These are phyloP conservation scores for Thripadectes ignobilis DNA, from an alignment of 2,797 vertebrate species.

Conservation along the genomic window DNA sequence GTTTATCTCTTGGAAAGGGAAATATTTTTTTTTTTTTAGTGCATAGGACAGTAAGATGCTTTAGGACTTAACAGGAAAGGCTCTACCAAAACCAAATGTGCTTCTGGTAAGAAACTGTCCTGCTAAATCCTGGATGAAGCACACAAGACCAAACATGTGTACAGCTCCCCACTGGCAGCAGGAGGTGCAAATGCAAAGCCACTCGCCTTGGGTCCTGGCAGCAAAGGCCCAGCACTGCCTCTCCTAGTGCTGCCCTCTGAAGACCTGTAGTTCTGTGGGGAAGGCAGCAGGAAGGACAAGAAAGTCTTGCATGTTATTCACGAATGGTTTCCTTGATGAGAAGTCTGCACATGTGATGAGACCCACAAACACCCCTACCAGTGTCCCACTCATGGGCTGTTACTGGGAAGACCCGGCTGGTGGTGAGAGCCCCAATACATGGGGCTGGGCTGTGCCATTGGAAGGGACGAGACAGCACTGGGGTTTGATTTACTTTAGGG, in stretches of 20 bases:
- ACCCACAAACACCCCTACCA: background rate
- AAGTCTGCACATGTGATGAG: background rate
- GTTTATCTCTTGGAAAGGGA: background rate
- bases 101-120: background rate
- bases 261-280: background rate
- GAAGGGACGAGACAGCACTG: background rate
- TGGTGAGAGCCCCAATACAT: fast-evolving
- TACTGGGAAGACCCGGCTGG: background rate
- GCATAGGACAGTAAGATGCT: background rate
- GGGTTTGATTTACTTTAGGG: background rate
- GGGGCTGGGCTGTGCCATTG: background rate
- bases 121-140: background rate
- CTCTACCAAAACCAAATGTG: background rate
- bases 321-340: background rate
- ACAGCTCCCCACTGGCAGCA: background rate
- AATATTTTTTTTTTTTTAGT: background rate
- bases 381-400: background rate
- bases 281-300: background rate
- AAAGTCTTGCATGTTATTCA: background rate
- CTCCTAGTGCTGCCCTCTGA: background rate
- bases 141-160: fast-evolving
- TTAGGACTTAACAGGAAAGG: background rate
- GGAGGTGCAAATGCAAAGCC: background rate
- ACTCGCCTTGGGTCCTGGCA: background rate
- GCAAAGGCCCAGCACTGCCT: background rate